These are phyloP conservation scores for Caradrina kadenii DNA, from an alignment of 2,888 invertebrate species.

Conservation along the genomic window DNA sequence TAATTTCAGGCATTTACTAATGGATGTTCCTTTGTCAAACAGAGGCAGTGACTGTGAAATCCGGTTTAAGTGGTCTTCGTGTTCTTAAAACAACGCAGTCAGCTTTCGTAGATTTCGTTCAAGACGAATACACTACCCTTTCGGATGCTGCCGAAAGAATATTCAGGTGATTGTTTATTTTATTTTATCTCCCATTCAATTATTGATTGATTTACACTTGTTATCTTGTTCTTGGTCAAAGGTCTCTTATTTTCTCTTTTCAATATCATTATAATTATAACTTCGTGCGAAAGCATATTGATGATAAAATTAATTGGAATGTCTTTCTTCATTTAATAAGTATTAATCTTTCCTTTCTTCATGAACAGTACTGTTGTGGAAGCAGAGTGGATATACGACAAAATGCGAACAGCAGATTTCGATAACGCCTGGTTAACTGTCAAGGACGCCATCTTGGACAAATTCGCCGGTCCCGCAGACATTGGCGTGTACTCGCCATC, in stretches of 20 bases:
- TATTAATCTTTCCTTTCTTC: constrained; percentile 26
- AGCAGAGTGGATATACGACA: constrained; percentile 94
- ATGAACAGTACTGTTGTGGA: constrained; percentile 92
- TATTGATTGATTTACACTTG: not conserved
- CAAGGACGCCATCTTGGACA: constrained; percentile 93
- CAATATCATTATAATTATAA: constrained; percentile 17
- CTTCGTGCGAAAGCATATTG: constrained; percentile 10
- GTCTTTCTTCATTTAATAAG: not conserved
- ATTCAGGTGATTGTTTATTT: constrained; percentile 83
- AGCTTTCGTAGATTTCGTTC: constrained; percentile 94
- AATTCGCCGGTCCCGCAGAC: constrained; percentile 94
- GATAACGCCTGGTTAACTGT: constrained; percentile 93
- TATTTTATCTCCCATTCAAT: not conserved
- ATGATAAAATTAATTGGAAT: not conserved
- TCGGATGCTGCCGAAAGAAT: constrained; percentile 94
- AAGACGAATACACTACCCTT: constrained; percentile 94
- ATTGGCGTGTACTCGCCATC: constrained; percentile 94
- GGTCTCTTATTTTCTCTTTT: constrained; percentile 8
- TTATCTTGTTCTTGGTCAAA: constrained; percentile 15
- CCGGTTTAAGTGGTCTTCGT: constrained; percentile 93
- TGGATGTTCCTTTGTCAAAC: constrained; percentile 58
- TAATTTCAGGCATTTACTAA: constrained; percentile 8
- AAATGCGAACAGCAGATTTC: constrained; percentile 92
- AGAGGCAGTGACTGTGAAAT: constrained; percentile 91
- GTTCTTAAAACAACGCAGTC: constrained; percentile 96